These are phyloP conservation scores for Hylia prasina DNA, from an alignment of 2,113 vertebrate genomes.

Conservation along the genomic window DNA sequence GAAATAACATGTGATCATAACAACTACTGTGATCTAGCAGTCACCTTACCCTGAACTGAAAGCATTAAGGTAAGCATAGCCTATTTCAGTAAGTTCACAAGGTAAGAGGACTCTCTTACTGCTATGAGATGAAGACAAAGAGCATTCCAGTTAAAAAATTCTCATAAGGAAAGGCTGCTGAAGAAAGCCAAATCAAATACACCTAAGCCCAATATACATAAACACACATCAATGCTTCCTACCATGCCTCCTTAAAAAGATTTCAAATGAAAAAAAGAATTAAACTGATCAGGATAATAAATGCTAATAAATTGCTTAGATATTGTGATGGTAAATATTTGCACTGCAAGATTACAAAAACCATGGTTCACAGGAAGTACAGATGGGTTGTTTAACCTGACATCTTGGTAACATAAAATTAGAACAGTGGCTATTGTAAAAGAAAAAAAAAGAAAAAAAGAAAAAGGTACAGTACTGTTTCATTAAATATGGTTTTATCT, in stretches of 20 bases:
- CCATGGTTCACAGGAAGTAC: background rate
- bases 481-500: background rate
- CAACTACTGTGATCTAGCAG: background rate
- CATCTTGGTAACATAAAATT: background rate
- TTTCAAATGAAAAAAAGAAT: background rate
- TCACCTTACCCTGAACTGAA: background rate
- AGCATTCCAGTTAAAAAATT: background rate
- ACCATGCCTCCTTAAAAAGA: background rate
- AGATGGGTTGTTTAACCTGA: background rate
- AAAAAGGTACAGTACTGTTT: background rate
- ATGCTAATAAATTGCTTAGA: background rate
- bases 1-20: background rate
- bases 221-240: background rate
- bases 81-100: background rate
- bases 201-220: background rate
- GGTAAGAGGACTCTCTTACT: background rate
- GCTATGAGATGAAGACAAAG: background rate
- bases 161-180: background rate
- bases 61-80: background rate
- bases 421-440: background rate
- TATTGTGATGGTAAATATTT: background rate
- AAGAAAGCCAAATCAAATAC: background rate
- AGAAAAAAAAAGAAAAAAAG: background rate
- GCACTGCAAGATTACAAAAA: background rate
- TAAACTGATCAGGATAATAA: background rate